Evolutionary conservation across 2,888 invertebrate species (phyloP), one percentile per base, ranked within the genome.

Genomic region (Holacanthella duospinosa): DNA sequence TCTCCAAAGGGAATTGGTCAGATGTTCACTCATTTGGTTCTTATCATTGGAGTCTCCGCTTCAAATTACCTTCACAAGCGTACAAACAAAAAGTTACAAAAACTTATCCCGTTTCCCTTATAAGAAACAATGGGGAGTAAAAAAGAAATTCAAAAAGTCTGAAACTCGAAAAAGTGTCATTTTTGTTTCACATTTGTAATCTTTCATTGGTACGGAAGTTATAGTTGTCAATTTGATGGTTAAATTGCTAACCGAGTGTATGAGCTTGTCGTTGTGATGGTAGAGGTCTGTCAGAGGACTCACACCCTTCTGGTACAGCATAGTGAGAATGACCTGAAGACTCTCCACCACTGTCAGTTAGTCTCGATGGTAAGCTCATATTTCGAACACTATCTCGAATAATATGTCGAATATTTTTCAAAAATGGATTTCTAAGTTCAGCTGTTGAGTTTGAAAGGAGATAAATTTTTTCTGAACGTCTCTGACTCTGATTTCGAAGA

Each of bases 331-430:
- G 68, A 6, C 36, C 36, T 59, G 61, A 59, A 29, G 60, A 66
- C 48, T 56, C 58, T 26, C 64, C 44, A 59, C 64, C 58, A 60
- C 64, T 36, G 55, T 63, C 58, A 29, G 57, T 29, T 43, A 65
- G 54, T 59, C 61, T 36, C 60, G 60, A 61, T 61, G 60, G 60
- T 59, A 55, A 48, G 55, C 61, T 62, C 95, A 96, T 95, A 79
- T 93, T 94, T 74, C 94, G 85, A 55, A 96, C 95, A 66, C 93
- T 93, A 80, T 96, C 95, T 69, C 95, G 85, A 75, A 96, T 96
- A 71, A 95, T 95, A 80, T 95, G 95, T 62, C 96, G 84, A 75
- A 96, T 95, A 64, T 94, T 95, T 80, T 93, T 93, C 75, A 96
- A 82, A 83, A 96, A 96, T 72, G 94, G 94, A 79, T 94, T 93